These are phyloP conservation scores for Coptodon bakossiorum DNA, from an alignment of 2,113 vertebrate genomes.

Conservation along the genomic window DNA sequence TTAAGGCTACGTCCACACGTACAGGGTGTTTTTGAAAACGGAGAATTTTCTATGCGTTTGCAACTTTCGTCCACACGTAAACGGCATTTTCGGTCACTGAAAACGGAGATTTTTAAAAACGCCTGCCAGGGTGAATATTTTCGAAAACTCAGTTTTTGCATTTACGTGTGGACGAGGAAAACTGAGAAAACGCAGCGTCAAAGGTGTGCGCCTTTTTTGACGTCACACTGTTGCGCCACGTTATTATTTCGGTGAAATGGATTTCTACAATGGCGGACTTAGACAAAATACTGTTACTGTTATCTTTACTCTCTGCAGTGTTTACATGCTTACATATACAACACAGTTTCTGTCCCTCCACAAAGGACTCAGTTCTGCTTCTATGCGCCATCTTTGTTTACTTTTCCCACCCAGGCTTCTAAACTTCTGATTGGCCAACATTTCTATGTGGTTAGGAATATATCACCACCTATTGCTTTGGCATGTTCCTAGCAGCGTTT, in stretches of 20 bases:
- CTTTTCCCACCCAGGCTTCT: not conserved
- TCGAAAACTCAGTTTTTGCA: not conserved
- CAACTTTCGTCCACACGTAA: not conserved
- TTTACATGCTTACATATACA: not conserved
- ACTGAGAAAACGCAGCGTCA: not conserved
- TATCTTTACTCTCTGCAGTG: not conserved
- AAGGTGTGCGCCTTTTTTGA: not conserved
- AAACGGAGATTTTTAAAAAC: not conserved
- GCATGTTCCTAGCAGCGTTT: not conserved
- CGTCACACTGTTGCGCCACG: not conserved
- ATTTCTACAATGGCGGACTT: not conserved
- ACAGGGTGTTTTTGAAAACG: fast-evolving
- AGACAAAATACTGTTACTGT: too few species aligned
- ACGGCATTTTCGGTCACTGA: fast-evolving
- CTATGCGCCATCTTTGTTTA: not conserved
- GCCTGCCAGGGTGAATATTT: not conserved
- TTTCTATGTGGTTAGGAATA: not conserved
- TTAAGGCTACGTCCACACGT: not conserved
- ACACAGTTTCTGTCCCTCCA: not conserved
- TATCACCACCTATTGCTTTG: not conserved
- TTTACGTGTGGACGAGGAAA: not conserved
- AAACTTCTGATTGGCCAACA: not conserved
- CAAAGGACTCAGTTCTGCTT: not conserved
- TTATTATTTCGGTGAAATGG: not conserved
- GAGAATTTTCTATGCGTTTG: not conserved